These are phyloP conservation scores for Chaenocephalus aceratus DNA, from an alignment of 2,113 vertebrate species.

Conservation along the genomic window DNA sequence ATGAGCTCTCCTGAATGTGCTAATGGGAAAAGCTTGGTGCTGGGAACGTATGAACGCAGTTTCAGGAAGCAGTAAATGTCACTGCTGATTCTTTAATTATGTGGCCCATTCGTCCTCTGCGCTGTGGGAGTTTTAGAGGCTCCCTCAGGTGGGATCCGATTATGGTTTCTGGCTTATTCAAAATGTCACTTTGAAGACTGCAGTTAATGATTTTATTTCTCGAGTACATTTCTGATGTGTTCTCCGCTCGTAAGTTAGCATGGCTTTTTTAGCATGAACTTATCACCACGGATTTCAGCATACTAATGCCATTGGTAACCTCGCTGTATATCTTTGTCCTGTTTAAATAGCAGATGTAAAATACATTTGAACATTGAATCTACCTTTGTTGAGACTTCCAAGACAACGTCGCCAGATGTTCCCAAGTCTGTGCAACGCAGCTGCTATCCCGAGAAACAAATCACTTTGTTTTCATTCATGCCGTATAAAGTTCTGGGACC, in stretches of 20 bases:
- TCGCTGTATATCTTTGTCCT: not conserved
- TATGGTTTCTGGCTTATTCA: conserved; percentile 50
- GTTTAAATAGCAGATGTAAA: conserved; percentile 20
- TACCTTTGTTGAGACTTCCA: conserved; percentile 8
- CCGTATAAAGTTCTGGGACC: conserved; percentile 38
- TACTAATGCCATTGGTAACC: not conserved
- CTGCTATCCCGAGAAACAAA: conserved; percentile 44
- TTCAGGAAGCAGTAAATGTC: conserved; percentile 80
- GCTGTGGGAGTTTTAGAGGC: conserved; percentile 33
- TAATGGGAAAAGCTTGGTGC: conserved; percentile 65
- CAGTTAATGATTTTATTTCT: not conserved
- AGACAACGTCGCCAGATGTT: conserved; percentile 35
- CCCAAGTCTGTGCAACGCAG: conserved; percentile 17
- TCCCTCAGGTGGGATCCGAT: conserved; percentile 43
- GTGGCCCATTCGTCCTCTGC: conserved; percentile 35
- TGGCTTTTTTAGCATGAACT: not conserved
- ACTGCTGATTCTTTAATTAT: conserved; percentile 67
- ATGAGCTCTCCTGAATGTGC: conserved; percentile 52
- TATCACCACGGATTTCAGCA: no score
- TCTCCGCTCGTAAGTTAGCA: no score
- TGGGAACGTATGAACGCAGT: conserved; percentile 19
- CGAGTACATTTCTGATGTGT: not conserved
- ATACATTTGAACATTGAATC: conserved; percentile 21
- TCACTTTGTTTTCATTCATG: conserved; percentile 48
- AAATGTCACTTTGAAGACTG: conserved; percentile 29